phyloP scores from a whole-genome alignment of 2,888 invertebrate species.

The Sycophila texana region DNA sequence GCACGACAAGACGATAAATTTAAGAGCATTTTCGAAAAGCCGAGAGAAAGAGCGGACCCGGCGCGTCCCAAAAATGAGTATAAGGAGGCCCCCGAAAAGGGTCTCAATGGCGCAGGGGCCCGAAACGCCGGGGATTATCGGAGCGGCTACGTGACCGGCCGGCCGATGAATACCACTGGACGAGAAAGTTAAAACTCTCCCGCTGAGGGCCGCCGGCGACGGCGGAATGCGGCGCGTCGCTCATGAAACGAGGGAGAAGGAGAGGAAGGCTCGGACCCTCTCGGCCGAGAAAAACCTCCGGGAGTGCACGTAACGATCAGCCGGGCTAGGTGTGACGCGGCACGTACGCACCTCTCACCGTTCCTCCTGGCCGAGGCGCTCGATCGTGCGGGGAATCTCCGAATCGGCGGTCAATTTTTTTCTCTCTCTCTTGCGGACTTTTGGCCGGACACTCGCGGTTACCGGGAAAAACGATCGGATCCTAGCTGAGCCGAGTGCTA shows the following conservation, averaged over 20 bases:
- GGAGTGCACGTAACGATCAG: slow-evolving; percentile 25
- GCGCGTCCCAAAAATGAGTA: background rate
- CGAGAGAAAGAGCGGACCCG: too few relatives aligned
- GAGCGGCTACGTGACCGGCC: background rate
- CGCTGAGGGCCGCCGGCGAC: background rate
- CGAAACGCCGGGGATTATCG: too few relatives aligned
- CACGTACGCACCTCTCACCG: slow-evolving; percentile 19
- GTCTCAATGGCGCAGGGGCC: too few relatives aligned
- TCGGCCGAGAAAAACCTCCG: background rate
- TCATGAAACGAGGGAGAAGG: background rate
- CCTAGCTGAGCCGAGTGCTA: too few relatives aligned
- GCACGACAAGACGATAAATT: too few relatives aligned
- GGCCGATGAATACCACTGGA: slow-evolving; percentile 49
- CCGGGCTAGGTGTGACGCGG: background rate
- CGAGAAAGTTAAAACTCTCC: slow-evolving; percentile 53
- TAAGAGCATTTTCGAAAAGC: too few relatives aligned
- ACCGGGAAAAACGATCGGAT: too few relatives aligned
- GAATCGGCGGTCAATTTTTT: too few relatives aligned
- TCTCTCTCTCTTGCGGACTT: too few relatives aligned
- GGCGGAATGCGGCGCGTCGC: slow-evolving; percentile 44
- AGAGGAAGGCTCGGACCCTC: slow-evolving; percentile 15
- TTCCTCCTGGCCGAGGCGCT: too few relatives aligned
- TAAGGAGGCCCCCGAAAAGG: background rate
- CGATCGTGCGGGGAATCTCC: too few relatives aligned
- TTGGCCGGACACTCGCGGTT: too few relatives aligned